Conservation (phyloP, 1,140 invertebrate species). For the Carposina sasakii region DNA sequence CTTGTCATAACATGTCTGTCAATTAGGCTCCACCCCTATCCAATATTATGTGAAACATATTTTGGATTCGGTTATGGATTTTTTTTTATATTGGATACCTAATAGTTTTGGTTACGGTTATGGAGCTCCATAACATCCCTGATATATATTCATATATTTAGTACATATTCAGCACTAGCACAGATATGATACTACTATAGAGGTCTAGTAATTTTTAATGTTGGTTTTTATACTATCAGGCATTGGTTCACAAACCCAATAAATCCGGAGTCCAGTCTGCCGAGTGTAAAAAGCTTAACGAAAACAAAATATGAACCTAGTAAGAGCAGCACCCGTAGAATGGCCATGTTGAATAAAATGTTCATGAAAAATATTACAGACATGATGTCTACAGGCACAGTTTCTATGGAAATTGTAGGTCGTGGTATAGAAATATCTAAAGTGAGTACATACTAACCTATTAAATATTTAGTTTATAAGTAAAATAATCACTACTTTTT, state of each 20-base stretch:
- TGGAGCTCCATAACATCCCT: too few relatives aligned
- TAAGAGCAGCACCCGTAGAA: conserved; percentile 67
- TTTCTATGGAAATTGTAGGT: conserved; percentile 74
- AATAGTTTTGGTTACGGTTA: too few relatives aligned
- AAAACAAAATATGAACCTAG: conserved; percentile 54
- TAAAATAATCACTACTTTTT: too few relatives aligned
- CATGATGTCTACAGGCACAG: conserved; percentile 79
- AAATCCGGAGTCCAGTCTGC: conserved; percentile 26
- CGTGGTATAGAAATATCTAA: conserved; percentile 79
- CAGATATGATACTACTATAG: too few relatives aligned
- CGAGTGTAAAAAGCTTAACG: conserved; percentile 52
- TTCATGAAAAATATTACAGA: conserved; percentile 86
- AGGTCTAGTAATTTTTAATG: conserved; percentile 12
- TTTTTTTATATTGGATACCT: too few relatives aligned
- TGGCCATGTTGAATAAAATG: conserved; percentile 81
- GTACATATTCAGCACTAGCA: too few relatives aligned
- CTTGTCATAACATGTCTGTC: too few relatives aligned
- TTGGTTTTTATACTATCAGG: too few relatives aligned
- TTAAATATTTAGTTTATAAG: too few relatives aligned
- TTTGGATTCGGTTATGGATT: conserved; percentile 30
- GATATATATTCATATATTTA: too few relatives aligned
- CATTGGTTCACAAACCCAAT: conserved; percentile 44
- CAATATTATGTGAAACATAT: too few relatives aligned
- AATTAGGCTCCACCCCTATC: too few relatives aligned
- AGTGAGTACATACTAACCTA: conserved; percentile 55